A percentile compares a stretch with the other conserved stretches of the same genome.
Evolutionary conservation across 2,797 vertebrate species (phyloP).

Genomic region (Leptatherina wallacei): DNA sequence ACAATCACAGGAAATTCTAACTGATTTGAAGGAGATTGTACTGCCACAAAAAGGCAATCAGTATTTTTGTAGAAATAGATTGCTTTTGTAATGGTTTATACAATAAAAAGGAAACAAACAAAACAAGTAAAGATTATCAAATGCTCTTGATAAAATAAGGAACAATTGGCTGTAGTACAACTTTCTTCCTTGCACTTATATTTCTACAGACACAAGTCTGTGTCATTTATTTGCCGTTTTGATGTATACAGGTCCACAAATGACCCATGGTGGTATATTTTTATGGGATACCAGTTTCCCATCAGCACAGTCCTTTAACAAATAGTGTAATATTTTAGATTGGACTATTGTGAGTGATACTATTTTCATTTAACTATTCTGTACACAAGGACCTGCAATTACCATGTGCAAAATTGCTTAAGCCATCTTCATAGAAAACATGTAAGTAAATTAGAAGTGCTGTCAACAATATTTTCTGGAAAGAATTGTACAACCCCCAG

Average conservation of each 20-base stretch:
- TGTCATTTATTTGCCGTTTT: not conserved
- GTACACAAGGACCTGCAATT: constrained; percentile 19
- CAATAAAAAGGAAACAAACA: not conserved
- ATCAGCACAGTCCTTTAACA: not conserved
- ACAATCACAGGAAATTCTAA: not conserved
- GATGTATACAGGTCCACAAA: not conserved
- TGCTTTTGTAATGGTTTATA: not conserved
- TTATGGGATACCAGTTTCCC: not conserved
- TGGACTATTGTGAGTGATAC: fast-evolving
- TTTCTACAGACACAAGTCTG: not conserved
- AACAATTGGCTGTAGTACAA: not conserved
- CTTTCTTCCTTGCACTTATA: not conserved
- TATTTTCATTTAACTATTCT: constrained; percentile 1
- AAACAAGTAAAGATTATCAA: not conserved
- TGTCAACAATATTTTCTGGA: not conserved
- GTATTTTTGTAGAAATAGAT: not conserved
- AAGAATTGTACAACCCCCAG: not conserved
- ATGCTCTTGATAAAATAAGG: not conserved
- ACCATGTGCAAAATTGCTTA: not conserved
- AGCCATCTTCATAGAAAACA: constrained; percentile 10
- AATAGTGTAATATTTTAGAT: constrained; percentile 25
- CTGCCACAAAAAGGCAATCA: not conserved
- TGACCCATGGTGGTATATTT: not conserved
- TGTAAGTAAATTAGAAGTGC: not conserved
- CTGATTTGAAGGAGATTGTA: not conserved